Conservation (phyloP, 2,113 vertebrate genomes). For the Indicator maculatus region DNA sequence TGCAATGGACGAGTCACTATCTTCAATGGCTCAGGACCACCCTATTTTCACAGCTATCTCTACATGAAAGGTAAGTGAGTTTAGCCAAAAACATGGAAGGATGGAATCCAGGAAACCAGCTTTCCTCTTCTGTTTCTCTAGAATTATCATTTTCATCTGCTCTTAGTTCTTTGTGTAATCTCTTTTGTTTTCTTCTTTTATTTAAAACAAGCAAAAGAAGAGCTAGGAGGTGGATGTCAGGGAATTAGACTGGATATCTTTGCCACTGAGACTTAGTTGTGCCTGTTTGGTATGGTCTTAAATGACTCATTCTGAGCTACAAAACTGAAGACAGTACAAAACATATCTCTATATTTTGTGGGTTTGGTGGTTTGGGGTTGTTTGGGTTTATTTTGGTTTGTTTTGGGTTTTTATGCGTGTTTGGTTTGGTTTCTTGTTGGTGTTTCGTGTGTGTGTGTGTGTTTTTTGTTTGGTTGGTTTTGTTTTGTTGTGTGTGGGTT, state of each 20-base stretch:
- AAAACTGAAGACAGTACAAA: neutral
- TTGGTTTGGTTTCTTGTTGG: too few species aligned
- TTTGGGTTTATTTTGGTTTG: too few species aligned
- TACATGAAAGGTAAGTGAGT: constrained; percentile 88
- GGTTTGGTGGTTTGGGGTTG: too few species aligned
- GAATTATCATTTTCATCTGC: neutral
- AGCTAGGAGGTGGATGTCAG: neutral
- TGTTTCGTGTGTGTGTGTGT: neutral
- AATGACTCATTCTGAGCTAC: neutral
- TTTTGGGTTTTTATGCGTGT: too few species aligned
- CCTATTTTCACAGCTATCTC: constrained; percentile 92
- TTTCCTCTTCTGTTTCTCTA: neutral
- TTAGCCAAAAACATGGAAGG: neutral
- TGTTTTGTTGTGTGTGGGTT: neutral
- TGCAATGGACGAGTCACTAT: constrained; percentile 82
- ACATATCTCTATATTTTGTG: neutral
- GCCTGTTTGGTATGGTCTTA: neutral
- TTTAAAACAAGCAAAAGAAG: neutral
- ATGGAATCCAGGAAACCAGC: neutral
- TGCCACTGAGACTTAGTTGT: neutral
- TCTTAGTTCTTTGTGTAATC: neutral
- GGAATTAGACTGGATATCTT: neutral
- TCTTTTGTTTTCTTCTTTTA: neutral
- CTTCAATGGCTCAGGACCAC: constrained; percentile 85
- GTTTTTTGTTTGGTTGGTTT: neutral